Conservation (phyloP, 2,113 vertebrate genomes). For the Scopus umbretta region DNA sequence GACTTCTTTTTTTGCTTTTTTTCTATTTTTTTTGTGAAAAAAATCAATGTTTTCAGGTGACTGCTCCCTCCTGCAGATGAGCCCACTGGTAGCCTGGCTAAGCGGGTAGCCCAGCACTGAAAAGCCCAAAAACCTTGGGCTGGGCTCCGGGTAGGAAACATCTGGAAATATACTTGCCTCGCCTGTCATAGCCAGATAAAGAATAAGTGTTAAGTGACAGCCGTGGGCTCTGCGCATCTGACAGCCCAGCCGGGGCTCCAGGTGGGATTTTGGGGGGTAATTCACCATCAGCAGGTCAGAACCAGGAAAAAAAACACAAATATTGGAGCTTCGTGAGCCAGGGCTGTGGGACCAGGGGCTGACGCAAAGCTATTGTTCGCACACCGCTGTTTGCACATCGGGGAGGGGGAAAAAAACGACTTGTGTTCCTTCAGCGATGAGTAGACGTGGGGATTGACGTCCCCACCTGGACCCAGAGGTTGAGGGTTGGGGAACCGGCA, state of each 20-base stretch:
- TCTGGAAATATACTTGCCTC: slow-evolving; percentile 71
- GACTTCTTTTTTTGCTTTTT: neutral
- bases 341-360: slow-evolving; percentile 33
- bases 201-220: neutral
- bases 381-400: neutral
- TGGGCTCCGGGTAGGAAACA: slow-evolving; percentile 81
- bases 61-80: neutral
- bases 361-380: slow-evolving; percentile 77
- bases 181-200: slow-evolving; percentile 54
- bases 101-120: neutral
- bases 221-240: neutral
- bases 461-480: neutral
- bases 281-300: neutral
- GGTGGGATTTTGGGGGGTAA: slow-evolving; percentile 69
- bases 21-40: neutral
- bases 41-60: neutral
- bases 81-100: fast-evolving
- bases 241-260: slow-evolving; percentile 54
- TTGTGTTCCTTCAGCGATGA: neutral
- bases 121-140: neutral
- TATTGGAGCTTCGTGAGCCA: neutral
- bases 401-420: neutral
- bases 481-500: neutral
- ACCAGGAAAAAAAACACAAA: slow-evolving; percentile 39
- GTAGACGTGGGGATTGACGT: neutral